Conservation (phyloP, 2,888 invertebrate species). For the Cylloceria caligata region DNA sequence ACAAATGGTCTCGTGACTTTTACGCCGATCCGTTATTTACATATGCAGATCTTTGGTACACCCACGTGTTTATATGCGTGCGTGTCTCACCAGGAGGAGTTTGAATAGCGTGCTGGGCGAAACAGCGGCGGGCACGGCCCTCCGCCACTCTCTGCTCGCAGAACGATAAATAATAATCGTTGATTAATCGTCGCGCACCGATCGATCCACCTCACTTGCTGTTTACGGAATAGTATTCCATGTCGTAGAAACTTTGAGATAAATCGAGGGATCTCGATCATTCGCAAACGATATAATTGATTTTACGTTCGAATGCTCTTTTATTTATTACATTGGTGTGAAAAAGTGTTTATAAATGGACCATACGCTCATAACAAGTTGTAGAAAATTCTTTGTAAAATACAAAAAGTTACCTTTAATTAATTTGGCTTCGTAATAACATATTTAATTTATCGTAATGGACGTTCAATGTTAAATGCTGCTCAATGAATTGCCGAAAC, state of each 20-base stretch:
- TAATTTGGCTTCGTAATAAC: too few relatives aligned
- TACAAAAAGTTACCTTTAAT: too few relatives aligned
- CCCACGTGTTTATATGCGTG: constrained; percentile 55
- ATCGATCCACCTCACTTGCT: constrained; percentile 63
- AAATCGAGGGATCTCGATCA: constrained; percentile 64
- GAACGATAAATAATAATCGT: constrained; percentile 64
- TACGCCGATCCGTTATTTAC: constrained; percentile 66
- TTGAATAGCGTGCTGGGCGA: constrained; percentile 56
- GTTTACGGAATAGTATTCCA: constrained; percentile 45
- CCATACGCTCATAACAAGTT: background rate
- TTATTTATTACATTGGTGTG: constrained; percentile 48
- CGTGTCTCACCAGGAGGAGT: constrained; percentile 62
- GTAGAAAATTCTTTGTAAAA: background rate
- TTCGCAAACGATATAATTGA: constrained; percentile 63
- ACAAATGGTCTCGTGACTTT: constrained; percentile 70
- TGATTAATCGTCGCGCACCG: constrained; percentile 64
- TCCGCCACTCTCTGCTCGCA: constrained; percentile 63
- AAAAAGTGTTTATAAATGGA: background rate
- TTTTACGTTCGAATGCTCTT: constrained; percentile 31
- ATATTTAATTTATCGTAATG: too few relatives aligned
- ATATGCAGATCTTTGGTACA: constrained; percentile 66
- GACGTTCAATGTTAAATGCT: too few relatives aligned
- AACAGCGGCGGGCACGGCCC: constrained; percentile 58
- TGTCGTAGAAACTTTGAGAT: constrained; percentile 46
- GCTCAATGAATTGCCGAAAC: too few relatives aligned